Conservation (phyloP, 2,888 invertebrate species). For the Hermodice carunculata region DNA sequence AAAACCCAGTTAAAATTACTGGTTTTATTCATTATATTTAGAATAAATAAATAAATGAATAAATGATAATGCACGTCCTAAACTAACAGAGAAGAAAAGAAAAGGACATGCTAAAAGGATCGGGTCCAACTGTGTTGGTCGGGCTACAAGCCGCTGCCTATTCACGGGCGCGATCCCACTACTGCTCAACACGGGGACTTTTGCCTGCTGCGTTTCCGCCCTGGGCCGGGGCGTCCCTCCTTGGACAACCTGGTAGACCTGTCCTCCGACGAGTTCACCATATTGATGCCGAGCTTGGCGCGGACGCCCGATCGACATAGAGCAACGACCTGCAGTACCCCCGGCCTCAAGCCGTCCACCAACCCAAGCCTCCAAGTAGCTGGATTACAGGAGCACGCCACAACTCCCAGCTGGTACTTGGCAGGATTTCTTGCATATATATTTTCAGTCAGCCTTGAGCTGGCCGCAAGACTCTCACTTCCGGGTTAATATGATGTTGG, state of each 20-base stretch:
- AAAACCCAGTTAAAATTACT: no score
- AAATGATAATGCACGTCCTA: no score
- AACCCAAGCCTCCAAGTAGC: slow-evolving; percentile 93
- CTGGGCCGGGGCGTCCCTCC: slow-evolving; percentile 99
- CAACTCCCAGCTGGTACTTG: slow-evolving; percentile 87
- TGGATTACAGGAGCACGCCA: slow-evolving; percentile 99
- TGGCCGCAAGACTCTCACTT: no score
- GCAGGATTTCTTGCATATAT: no score
- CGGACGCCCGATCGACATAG: slow-evolving; percentile 89
- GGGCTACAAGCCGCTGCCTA: slow-evolving; percentile 84
- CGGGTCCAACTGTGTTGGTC: slow-evolving; percentile 83
- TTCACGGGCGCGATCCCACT: slow-evolving; percentile 99
- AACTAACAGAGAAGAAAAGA: no score
- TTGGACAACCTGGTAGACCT: slow-evolving; percentile 90
- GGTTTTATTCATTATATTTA: no score
- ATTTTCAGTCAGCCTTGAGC: no score
- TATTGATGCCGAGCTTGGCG: slow-evolving; percentile 98
- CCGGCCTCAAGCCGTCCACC: slow-evolving; percentile 94
- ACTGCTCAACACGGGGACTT: slow-evolving; percentile 98
- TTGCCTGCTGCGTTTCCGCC: slow-evolving; percentile 99
- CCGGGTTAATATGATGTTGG: no score
- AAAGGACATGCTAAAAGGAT: no score
- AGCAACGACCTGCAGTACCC: slow-evolving; percentile 77
- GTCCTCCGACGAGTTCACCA: slow-evolving; percentile 90
- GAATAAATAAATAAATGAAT: no score